Evolutionary conservation across 2,797 vertebrate species (phyloP).

Genomic region (Cynodonichthys magdalenae): DNA sequence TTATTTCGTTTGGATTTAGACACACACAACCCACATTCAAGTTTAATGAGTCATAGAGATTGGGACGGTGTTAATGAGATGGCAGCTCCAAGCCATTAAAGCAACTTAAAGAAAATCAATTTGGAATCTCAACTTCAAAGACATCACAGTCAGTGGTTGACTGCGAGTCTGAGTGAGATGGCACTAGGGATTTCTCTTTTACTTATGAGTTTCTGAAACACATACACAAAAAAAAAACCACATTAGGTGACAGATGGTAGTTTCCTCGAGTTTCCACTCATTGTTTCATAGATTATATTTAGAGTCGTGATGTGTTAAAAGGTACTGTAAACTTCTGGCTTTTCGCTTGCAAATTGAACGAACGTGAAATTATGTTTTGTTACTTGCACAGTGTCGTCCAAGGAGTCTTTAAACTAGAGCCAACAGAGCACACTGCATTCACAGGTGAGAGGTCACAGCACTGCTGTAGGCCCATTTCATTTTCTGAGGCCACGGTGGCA

Average conservation of each 20-base stretch:
- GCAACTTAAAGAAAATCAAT: constrained; percentile 69
- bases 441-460: constrained; percentile 47
- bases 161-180: constrained; percentile 37
- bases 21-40: constrained; percentile 42
- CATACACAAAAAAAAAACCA: constrained; percentile 9
- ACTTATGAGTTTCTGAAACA: constrained; percentile 21
- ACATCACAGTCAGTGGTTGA: constrained; percentile 46
- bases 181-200: constrained; percentile 43
- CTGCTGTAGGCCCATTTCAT: constrained; percentile 8
- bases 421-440: constrained; percentile 28
- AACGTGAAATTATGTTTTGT: constrained; percentile 11
- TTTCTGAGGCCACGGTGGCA: constrained; percentile 35
- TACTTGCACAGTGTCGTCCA: constrained; percentile 4
- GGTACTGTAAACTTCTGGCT: constrained; percentile 19
- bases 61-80: constrained; percentile 19
- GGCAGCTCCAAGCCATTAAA: constrained; percentile 47
- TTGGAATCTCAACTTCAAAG: constrained; percentile 64
- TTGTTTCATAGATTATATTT: constrained; percentile 38
- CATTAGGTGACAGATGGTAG: constrained; percentile 52
- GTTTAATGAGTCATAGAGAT: constrained; percentile 43
- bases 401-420: constrained; percentile 26
- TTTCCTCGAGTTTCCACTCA: constrained; percentile 40
- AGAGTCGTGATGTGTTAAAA: constrained; percentile 34
- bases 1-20: constrained; percentile 44
- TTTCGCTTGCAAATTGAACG: not conserved